Percentiles rank a stretch among this genome's conserved stretches.
phyloP scores from a whole-genome alignment of 1,140 invertebrate genomes.

The Meloidogyne chitwoodi region DNA sequence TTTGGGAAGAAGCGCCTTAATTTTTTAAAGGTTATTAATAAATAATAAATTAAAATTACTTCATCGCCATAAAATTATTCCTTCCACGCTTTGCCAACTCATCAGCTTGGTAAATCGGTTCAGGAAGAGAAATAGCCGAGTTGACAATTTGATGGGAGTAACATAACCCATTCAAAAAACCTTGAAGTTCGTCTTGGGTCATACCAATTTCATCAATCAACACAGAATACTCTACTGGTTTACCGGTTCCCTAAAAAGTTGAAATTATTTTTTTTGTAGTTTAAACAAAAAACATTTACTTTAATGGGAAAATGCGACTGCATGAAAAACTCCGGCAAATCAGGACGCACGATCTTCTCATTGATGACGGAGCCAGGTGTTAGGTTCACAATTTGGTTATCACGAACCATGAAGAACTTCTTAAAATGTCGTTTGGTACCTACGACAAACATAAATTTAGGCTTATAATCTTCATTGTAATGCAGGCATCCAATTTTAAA shows the following conservation, averaged over 20 bases:
- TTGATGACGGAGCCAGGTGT: slow-evolving; percentile 27
- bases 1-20: slow-evolving; percentile 17
- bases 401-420: slow-evolving; percentile 32
- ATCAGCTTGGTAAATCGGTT: slow-evolving; percentile 40
- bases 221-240: slow-evolving; percentile 29
- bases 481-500: slow-evolving; percentile 28
- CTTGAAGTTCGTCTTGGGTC: slow-evolving; percentile 27
- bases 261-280: background rate
- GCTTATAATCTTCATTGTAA: slow-evolving; percentile 26
- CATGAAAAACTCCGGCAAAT: slow-evolving; percentile 39
- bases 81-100: slow-evolving; percentile 36
- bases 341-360: slow-evolving; percentile 31
- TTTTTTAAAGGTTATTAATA: background rate
- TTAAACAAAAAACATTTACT: background rate
- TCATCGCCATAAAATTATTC: slow-evolving; percentile 34
- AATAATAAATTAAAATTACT: slow-evolving; percentile 13
- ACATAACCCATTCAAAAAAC: slow-evolving; percentile 28
- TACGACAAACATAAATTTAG: slow-evolving; percentile 39
- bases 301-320: slow-evolving; percentile 39
- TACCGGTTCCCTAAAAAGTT: slow-evolving; percentile 23
- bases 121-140: slow-evolving; percentile 31
- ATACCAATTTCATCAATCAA: slow-evolving; percentile 24
- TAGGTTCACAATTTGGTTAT: slow-evolving; percentile 12
- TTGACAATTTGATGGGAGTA: slow-evolving; percentile 38
- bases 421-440: slow-evolving; percentile 42